These are phyloP conservation scores for Neria commutata DNA, from an alignment of 2,888 invertebrate genomes.

Conservation along the genomic window DNA sequence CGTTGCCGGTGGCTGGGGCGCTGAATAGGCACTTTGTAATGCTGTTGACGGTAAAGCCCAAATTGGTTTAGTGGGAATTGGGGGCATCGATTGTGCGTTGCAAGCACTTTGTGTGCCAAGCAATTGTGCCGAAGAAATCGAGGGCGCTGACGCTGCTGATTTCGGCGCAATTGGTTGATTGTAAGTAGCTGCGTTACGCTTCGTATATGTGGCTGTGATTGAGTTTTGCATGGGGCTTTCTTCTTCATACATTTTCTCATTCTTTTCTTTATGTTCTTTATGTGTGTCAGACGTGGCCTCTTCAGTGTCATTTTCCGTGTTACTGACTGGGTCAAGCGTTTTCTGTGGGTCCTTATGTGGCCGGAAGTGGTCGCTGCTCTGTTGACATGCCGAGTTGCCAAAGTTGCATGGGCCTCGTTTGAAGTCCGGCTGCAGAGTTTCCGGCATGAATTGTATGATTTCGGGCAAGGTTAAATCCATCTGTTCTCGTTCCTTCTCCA, in stretches of 20 bases:
- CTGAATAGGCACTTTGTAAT: constrained; percentile 22
- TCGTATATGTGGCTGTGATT: constrained; percentile 15
- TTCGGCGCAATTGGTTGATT: constrained; percentile 4
- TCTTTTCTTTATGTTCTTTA: background rate
- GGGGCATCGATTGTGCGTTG: background rate
- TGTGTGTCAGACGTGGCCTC: background rate
- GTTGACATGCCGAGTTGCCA: constrained; percentile 41
- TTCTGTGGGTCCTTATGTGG: constrained; percentile 1
- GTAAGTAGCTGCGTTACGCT: constrained; percentile 30
- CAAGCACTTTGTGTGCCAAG: constrained; percentile 12
- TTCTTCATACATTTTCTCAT: background rate
- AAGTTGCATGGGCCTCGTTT: constrained; percentile 51
- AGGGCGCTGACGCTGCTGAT: constrained; percentile 18
- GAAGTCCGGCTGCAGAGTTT: constrained; percentile 51
- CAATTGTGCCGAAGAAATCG: constrained; percentile 17
- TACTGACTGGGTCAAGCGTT: background rate
- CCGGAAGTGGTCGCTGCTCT: constrained; percentile 20
- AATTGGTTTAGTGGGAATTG: constrained; percentile 33
- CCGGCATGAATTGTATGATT: constrained; percentile 59
- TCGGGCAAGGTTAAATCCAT: constrained; percentile 56
- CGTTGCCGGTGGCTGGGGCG: constrained; percentile 33
- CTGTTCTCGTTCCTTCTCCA: constrained; percentile 48
- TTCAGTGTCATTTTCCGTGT: background rate
- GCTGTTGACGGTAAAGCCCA: background rate
- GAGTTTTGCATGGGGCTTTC: background rate